Conservation (phyloP, 1,140 invertebrate genomes). For the Nylanderia fulva region DNA sequence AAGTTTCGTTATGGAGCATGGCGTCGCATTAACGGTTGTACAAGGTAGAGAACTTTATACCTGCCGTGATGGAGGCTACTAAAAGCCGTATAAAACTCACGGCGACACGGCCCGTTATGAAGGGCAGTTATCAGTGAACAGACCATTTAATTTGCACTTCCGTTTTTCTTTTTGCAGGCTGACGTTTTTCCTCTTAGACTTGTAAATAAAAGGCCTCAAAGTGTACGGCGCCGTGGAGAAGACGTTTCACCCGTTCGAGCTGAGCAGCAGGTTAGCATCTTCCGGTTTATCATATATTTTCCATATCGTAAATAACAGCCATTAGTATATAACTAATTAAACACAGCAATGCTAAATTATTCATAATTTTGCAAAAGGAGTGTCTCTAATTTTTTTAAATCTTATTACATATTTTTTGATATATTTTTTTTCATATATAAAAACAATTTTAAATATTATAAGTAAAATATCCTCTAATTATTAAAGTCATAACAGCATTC, state of each 20-base stretch:
- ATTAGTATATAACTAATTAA: not conserved
- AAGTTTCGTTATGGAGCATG: slow-evolving; percentile 39
- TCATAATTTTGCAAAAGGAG: not conserved
- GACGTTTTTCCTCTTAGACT: slow-evolving; percentile 80
- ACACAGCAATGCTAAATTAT: not conserved
- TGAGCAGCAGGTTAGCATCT: slow-evolving; percentile 81
- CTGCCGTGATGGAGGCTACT: slow-evolving; percentile 80
- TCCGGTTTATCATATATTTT: not conserved
- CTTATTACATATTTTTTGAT: not conserved
- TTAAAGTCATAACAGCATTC: too few relatives aligned
- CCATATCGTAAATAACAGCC: not conserved
- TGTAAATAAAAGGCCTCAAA: slow-evolving; percentile 86
- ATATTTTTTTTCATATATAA: not conserved
- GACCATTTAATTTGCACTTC: slow-evolving; percentile 72
- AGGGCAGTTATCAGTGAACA: slow-evolving; percentile 59
- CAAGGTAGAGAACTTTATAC: slow-evolving; percentile 84
- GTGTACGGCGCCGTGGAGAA: slow-evolving; percentile 86
- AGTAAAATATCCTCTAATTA: too few relatives aligned
- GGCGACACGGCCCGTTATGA: slow-evolving; percentile 51
- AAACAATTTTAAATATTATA: too few relatives aligned
- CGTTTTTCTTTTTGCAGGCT: slow-evolving; percentile 81
- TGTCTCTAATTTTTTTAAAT: not conserved
- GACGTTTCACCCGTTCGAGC: slow-evolving; percentile 85
- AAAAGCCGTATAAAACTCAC: slow-evolving; percentile 77
- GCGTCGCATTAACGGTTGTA: slow-evolving; percentile 79